Evolutionary conservation across 2,113 vertebrate genomes (phyloP).

Genomic region (Salvelinus fontinalis): DNA sequence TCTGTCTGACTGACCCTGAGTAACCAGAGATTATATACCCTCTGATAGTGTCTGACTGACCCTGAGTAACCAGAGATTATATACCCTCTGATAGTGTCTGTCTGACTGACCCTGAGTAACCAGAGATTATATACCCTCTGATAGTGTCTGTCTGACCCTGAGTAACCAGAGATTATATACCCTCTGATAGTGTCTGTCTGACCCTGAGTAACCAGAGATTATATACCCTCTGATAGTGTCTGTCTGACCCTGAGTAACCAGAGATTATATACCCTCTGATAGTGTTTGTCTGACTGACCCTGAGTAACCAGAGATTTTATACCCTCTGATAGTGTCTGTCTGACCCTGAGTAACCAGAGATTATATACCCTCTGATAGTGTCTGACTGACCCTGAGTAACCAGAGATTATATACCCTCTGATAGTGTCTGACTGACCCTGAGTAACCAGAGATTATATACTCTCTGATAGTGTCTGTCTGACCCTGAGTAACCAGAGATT

Average conservation of each 20-base stretch:
- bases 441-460: not conserved
- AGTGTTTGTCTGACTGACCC: too few relatives aligned
- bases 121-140: not conserved
- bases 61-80: too few relatives aligned
- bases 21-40: too few relatives aligned
- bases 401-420: not conserved
- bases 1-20: too few relatives aligned
- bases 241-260: not conserved
- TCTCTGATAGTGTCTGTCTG: not conserved
- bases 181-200: not conserved
- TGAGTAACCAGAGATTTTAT: too few relatives aligned
- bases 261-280: not conserved
- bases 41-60: too few relatives aligned
- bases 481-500: not conserved
- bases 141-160: not conserved
- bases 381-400: not conserved
- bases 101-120: not conserved
- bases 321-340: too few relatives aligned
- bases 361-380: too few relatives aligned
- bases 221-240: not conserved
- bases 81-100: too few relatives aligned
- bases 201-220: not conserved
- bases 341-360: not conserved
- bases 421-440: not conserved
- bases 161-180: not conserved